Evolutionary conservation across 2,888 invertebrate species (phyloP).

Genomic region (Elaeidobius kamerunicus): DNA sequence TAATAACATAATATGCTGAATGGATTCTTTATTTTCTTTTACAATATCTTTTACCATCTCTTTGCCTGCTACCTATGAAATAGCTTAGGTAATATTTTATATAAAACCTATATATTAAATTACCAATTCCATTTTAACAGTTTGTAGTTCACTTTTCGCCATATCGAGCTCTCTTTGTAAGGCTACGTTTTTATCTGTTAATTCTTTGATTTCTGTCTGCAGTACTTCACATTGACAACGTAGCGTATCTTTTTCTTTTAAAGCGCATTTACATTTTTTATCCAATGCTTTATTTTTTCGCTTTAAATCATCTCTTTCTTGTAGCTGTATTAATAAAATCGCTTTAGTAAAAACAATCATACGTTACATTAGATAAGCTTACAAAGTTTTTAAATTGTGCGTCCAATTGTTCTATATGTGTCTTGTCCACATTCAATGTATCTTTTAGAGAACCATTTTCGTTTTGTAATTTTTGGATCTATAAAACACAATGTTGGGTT

Average conservation of each 20-base stretch:
- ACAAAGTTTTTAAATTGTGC: constrained; percentile 33
- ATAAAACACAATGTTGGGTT: no score
- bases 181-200: constrained; percentile 28
- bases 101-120: not conserved
- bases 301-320: constrained; percentile 22
- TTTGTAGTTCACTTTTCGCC: not conserved
- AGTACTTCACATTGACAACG: constrained; percentile 27
- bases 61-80: constrained; percentile 27
- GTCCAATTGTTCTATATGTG: constrained; percentile 33
- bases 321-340: constrained; percentile 17
- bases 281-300: constrained; percentile 32
- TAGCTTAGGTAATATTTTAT: constrained; percentile 4
- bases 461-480: constrained; percentile 24
- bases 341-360: not conserved
- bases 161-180: constrained; percentile 5
- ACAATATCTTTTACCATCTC: constrained; percentile 23
- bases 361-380: constrained; percentile 12
- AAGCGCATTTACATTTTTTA: constrained; percentile 10
- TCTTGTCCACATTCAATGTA: constrained; percentile 31
- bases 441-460: constrained; percentile 29
- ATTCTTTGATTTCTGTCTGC: constrained; percentile 24
- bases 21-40: constrained; percentile 32
- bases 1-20: constrained; percentile 30
- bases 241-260: constrained; percentile 27
- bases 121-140: constrained; percentile 22